Conservation (phyloP, 2,797 vertebrate genomes). For the Rhynchotus rufescens region DNA sequence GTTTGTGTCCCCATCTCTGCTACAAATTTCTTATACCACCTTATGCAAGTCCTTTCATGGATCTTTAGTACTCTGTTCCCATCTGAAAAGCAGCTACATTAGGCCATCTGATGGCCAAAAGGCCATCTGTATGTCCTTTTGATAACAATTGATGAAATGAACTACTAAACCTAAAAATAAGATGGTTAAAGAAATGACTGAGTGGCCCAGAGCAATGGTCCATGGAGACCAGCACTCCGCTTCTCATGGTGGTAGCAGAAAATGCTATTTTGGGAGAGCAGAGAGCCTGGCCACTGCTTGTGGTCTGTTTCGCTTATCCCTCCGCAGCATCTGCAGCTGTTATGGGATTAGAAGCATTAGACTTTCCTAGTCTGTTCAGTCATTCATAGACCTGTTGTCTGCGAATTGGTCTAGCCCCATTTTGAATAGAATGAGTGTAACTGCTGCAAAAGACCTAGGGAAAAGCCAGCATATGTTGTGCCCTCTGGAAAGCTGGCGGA, state of each 20-base stretch:
- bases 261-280: not conserved
- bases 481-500: not conserved
- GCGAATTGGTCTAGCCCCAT: not conserved
- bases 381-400: not conserved
- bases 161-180: not conserved
- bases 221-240: not conserved
- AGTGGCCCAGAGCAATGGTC: rapidly evolving
- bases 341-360: not conserved
- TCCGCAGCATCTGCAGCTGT: not conserved
- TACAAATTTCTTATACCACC: not conserved
- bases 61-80: not conserved
- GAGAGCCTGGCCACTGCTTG: not conserved
- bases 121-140: not conserved
- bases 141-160: not conserved
- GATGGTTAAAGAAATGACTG: not conserved
- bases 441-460: not conserved
- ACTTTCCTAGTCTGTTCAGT: not conserved
- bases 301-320: not conserved
- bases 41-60: not conserved
- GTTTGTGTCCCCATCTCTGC: not conserved
- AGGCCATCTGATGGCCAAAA: not conserved
- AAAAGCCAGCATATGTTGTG: not conserved
- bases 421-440: not conserved
- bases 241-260: not conserved
- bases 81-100: not conserved